A percentile compares a stretch with the other conserved stretches of the same genome.
phyloP scores from a whole-genome alignment of 1,140 invertebrate species.

The roundworm (Caenorhabditis elegans) region DNA sequence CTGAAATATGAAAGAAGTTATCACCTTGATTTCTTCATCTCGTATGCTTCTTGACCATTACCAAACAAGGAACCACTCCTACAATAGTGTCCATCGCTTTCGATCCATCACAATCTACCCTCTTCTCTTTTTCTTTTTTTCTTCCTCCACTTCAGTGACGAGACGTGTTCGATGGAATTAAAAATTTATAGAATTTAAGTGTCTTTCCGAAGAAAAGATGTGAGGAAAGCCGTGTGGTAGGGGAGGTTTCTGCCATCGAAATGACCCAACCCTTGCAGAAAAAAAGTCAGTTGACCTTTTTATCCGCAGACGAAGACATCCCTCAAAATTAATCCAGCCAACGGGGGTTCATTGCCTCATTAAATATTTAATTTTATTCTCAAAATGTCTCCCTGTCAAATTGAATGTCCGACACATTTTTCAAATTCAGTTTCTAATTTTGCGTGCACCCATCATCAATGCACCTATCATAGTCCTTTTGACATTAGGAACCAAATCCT shows the following conservation, averaged over 20 bases:
- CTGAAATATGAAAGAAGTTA: no score
- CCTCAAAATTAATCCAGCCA: not conserved
- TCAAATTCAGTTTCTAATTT: no score
- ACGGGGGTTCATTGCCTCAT: not conserved
- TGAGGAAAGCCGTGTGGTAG: not conserved
- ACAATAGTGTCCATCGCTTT: not conserved
- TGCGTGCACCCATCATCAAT: no score
- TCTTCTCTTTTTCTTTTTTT: not conserved
- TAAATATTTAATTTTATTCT: not conserved
- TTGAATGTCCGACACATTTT: no score
- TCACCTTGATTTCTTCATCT: no score
- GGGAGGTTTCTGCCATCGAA: not conserved
- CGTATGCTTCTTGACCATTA: no score
- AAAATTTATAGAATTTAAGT: constrained; percentile 31
- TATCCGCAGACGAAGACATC: not conserved
- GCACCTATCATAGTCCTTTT: not conserved
- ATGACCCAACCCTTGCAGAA: constrained; percentile 1
- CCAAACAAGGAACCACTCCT: no score
- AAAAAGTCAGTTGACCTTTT: not conserved
- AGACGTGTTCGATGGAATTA: constrained; percentile 8
- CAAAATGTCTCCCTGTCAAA: no score
- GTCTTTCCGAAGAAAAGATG: not conserved
- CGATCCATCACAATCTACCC: not conserved
- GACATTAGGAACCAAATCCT: not conserved
- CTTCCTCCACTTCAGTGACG: not conserved